phyloP scores from a whole-genome alignment of 2,888 invertebrate genomes.

The Macrosoma leucophasiata region DNA sequence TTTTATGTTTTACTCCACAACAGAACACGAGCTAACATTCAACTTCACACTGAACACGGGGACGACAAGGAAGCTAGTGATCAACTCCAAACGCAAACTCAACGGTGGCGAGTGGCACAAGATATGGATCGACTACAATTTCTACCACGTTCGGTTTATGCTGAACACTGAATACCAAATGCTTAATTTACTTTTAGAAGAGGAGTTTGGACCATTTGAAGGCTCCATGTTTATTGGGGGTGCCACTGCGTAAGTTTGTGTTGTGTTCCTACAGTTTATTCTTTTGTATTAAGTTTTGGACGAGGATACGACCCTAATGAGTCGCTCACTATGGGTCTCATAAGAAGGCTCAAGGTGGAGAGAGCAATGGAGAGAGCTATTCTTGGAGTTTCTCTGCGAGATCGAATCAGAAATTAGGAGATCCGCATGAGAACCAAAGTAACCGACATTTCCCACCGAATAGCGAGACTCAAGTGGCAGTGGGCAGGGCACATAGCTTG shows the following conservation, averaged over 20 bases:
- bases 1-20: background rate
- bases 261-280: no score
- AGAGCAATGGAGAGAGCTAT: no score
- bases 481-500: no score
- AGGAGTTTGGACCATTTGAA: slow-evolving; percentile 94
- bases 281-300: no score
- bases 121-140: slow-evolving; percentile 96
- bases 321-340: no score
- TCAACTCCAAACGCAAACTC: slow-evolving; percentile 86
- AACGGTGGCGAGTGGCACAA: slow-evolving; percentile 98
- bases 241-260: slow-evolving; percentile 86
- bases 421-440: no score
- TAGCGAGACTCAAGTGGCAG: no score
- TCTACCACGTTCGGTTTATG: slow-evolving; percentile 94
- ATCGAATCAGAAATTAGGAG: no score
- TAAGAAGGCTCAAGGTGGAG: no score
- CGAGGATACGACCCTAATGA: no score
- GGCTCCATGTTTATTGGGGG: slow-evolving; percentile 96
- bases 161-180: slow-evolving; percentile 93
- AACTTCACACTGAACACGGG: slow-evolving; percentile 93
- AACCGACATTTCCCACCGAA: no score
- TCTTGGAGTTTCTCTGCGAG: no score
- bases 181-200: slow-evolving; percentile 88
- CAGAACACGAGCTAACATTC: slow-evolving; percentile 90
- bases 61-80: slow-evolving; percentile 86